Base-by-base conservation (phyloP, 2,797 vertebrate genomes). In the Apodemus agrarius region DNA sequence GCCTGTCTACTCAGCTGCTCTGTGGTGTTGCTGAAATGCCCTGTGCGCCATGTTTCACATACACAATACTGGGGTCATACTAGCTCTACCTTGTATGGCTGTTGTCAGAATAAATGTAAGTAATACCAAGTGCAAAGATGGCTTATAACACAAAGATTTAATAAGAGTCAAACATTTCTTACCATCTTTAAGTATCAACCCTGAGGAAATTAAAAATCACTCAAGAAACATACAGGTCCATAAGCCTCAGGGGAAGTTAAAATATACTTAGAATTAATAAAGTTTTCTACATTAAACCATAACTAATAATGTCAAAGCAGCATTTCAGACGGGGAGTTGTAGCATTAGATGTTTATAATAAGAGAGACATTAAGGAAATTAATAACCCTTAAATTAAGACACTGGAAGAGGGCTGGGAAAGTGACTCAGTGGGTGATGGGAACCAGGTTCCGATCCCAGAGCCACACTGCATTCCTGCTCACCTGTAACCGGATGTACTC, bases 341-440 rank as follows among this genome's bases (percentile, higher is more conserved):
- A 94, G 40, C 8, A 92, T 95, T 90, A 84, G 92, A 90, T 85
- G 63, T 52, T 82, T 93, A 74, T 82, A 89, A 94, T 10, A 95
- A 43, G 89, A 87, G 79, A 95, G 63, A 96, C 88, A 86, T 22
- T 9, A 34, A 87, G 67, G 89, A 90, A 80, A 93, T 92, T 69
- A 95, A 82, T 69, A 95, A 85, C 10, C 57, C 26, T 63, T 54
- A 82, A 89, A 46, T 34, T 46, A 72, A 83, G 21, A 52, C 63
- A 74, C 34, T 21, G 92, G 29, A 94, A 82, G 49, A 34, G 19
- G 57, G 12, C 26, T 61, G 54, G 29, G n/a, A 19, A 69, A 49
- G 67, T 10, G 10, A 37, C 9, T 87, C 69, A 87, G 9, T 26
- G 29, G n/a, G 24, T 87, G 49, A 29, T 37, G 9, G 37, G 49